A percentile compares a stretch with the other conserved stretches of the same genome.
phyloP scores from a whole-genome alignment of 2,113 vertebrate species.

The Bubo blakistoni region DNA sequence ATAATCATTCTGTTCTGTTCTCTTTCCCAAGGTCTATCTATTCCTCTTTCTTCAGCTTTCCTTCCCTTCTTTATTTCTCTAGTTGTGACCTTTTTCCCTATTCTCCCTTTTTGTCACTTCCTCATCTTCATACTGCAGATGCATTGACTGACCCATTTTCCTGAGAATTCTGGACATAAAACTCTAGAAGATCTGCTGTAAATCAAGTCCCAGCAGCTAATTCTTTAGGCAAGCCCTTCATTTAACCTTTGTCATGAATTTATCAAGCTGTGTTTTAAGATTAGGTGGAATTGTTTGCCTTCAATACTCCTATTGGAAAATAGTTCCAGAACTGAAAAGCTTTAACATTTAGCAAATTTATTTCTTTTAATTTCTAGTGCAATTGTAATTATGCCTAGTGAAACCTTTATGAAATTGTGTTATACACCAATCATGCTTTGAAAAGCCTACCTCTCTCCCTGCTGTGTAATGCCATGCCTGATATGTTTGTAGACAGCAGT shows the following conservation, averaged over 20 bases:
- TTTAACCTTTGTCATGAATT: neutral
- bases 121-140: neutral
- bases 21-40: neutral
- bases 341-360: neutral
- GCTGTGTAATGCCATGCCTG: neutral
- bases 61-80: neutral
- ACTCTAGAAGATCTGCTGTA: neutral
- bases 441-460: neutral
- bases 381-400: neutral
- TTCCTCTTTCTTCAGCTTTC: neutral
- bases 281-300: neutral
- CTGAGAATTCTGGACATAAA: neutral
- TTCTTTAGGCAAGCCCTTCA: neutral
- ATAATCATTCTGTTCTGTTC: neutral
- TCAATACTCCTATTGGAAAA: neutral
- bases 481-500: neutral
- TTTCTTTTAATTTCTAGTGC: neutral
- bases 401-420: neutral
- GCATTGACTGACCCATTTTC: neutral
- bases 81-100: neutral
- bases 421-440: neutral
- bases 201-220: neutral
- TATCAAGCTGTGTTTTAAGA: neutral
- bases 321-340: neutral
- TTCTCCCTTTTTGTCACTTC: neutral